Evolutionary conservation across 2,888 invertebrate species (phyloP).

Genomic region (Trilocha varians): DNA sequence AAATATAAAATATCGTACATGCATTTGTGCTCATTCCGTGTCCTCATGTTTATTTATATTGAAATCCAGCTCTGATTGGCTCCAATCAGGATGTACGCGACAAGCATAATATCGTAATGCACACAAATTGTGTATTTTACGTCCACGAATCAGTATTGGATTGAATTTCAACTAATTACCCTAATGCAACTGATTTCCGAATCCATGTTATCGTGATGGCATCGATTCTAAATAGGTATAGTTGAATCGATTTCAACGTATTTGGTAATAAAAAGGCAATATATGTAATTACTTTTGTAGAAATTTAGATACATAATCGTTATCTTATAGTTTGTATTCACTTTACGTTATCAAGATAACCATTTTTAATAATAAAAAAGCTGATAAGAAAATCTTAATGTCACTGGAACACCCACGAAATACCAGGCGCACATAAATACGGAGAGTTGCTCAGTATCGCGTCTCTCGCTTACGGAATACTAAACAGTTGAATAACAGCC

Average conservation of each 20-base stretch:
- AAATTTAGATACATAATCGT: not conserved
- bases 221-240: too few relatives aligned
- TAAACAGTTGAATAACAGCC: slow-evolving; percentile 30
- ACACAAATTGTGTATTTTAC: slow-evolving; percentile 6
- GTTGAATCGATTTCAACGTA: not conserved
- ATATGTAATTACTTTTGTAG: not conserved
- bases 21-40: not conserved
- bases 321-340: not conserved
- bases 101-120: slow-evolving; percentile 23
- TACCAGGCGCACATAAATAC: slow-evolving; percentile 25
- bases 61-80: slow-evolving; percentile 27
- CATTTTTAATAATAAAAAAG: not conserved
- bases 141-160: not conserved
- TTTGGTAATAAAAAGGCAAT: not conserved
- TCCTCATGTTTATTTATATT: slow-evolving; percentile 11
- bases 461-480: slow-evolving; percentile 41
- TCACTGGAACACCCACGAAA: slow-evolving; percentile 5
- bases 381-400: slow-evolving; percentile 8
- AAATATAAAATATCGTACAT: not conserved
- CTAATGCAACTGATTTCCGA: not conserved
- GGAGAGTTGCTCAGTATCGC: slow-evolving; percentile 26
- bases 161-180: not conserved
- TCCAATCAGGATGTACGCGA: slow-evolving; percentile 30
- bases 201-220: not conserved
- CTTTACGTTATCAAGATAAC: not conserved